Base-by-base conservation (phyloP, 2,113 vertebrate species). In the Oncorhynchus clarkii region DNA sequence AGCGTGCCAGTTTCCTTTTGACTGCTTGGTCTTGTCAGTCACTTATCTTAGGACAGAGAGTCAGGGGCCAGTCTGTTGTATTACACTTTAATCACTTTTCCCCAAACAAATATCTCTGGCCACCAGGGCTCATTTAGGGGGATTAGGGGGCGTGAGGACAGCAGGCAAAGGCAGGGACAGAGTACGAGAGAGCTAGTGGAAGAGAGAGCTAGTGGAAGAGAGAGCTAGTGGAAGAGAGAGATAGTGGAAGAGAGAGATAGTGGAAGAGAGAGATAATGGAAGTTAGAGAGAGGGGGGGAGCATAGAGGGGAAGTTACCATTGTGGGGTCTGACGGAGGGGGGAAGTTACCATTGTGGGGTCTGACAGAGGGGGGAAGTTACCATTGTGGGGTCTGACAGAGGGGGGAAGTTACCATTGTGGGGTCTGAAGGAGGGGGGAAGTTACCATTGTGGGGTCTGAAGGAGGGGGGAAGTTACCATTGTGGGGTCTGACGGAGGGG, bases 21-120 rank as follows among this genome's bases (percentile, higher is more conserved):
- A 77, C 71, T 66, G 59, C 64, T 73, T 72, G 67, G 69, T 68
- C 67, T 31, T 71, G 73, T 74, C 74, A 51, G 59, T 84, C 79
- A 71, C 66, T 72, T 67, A 26, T 67, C 64, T n/a, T 60, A 59
- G 73, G 65, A 51, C 67, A 27, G 72, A 72, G 62, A 71, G 73
- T 74, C 34, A 70, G 67, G 57, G 67, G 76, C 67, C 16, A 24
- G 29, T 22, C 59, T 65, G 78, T 80, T 77, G 77, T 77, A 51
- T 81, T 73, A 74, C 73, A 80, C 22, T 84, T 78, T 82, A 84
- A 82, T 84, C 66, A 20, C 75, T 78, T 84, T 84, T 73, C 67
- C 54, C 75, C 79, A 82, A 82, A 82, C 82, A 86, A 80, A 80
- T 80, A 86, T 78, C 70, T 6, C 62, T 27, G 68, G 60, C 75